Evolutionary conservation across 2,888 invertebrate species (phyloP).

Genomic region (Selenia dentaria): DNA sequence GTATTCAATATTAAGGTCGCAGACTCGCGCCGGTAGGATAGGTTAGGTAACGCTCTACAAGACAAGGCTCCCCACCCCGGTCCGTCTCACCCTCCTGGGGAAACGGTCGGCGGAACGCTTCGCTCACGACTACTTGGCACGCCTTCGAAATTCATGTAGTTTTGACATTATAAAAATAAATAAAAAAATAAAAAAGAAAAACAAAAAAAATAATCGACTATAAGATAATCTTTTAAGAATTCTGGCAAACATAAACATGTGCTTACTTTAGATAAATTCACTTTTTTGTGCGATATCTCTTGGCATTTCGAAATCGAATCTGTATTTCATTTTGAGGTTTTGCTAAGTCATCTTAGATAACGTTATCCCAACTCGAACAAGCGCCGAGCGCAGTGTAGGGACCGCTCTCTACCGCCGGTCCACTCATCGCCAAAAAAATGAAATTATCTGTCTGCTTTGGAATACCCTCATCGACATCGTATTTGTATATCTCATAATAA

Average conservation of each 20-base stretch:
- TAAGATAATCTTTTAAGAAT: conserved; percentile 16
- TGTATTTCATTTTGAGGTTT: not conserved
- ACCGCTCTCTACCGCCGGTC: not conserved
- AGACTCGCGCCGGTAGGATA: conserved; percentile 15
- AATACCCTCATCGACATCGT: conserved; percentile 22
- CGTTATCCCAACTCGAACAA: too few species aligned
- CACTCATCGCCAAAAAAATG: conserved; percentile 17
- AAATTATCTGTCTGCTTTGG: conserved; percentile 25
- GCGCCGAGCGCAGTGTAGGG: not conserved
- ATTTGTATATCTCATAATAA: conserved; percentile 6
- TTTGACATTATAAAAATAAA: conserved; percentile 24
- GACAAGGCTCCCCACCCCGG: not conserved
- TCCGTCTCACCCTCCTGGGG: conserved; percentile 6
- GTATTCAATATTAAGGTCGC: conserved; percentile 1
- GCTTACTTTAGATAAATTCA: conserved; percentile 18
- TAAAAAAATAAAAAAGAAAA: conserved; percentile 21
- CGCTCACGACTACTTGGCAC: conserved; percentile 6
- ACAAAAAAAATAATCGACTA: conserved; percentile 11
- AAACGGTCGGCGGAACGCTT: conserved; percentile 7
- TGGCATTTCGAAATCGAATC: not conserved
- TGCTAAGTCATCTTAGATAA: not conserved
- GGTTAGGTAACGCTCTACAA: conserved; percentile 4
- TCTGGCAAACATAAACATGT: conserved; percentile 9
- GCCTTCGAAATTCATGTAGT: conserved; percentile 22
- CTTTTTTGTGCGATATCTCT: conserved; percentile 6